Evolutionary conservation across 1,140 invertebrate genomes (phyloP), one percentile per base, ranked within the genome.

Genomic region (Mylabris phalerata): DNA sequence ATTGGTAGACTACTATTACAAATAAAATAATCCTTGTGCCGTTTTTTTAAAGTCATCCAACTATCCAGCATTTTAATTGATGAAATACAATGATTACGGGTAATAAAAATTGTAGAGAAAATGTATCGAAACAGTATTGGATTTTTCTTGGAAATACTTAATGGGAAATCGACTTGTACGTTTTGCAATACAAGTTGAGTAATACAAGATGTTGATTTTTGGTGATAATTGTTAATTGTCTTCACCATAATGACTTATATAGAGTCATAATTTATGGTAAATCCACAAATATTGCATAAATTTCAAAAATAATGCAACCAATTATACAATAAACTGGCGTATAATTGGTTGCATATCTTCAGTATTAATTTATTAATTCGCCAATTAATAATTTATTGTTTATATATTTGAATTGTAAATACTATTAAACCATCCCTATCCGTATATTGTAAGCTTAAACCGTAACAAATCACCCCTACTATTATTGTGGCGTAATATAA

Each of bases 381-480:
- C 32, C 2, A 32, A 32, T 32, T 32, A 32, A 32, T 5, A 32
- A 32, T 5, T 32, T 32, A 32, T 7, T 7, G 4, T 5, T 32
- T 32, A 32, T 32, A 32, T 32, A 32, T 32, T 32, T 32, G 7
- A 32, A 2, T 7, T 32, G 32, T 32, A 32, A 32, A 32, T 32
- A 32, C 32, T 5, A 32, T 7, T 32, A 32, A 32, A 32, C 7
- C 1, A 32, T 32, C 32, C 32, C 3, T 32, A 4, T 32, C 4
- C 7, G 32, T 32, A 32, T 7, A 32, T 32, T 32, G 4, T 32
- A 3, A 57, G 48, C 52, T 46, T 57, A 61, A 64, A 61, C 60
- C 60, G 46, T 55, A 62, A 62, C 60, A 64, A 62, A 62, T 62
- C 52, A 57, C 44, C 54, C 56, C 52, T 47, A 5, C 32, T 32